These are phyloP conservation scores for Netelia melanura DNA, from an alignment of 2,888 invertebrate species.

Conservation along the genomic window DNA sequence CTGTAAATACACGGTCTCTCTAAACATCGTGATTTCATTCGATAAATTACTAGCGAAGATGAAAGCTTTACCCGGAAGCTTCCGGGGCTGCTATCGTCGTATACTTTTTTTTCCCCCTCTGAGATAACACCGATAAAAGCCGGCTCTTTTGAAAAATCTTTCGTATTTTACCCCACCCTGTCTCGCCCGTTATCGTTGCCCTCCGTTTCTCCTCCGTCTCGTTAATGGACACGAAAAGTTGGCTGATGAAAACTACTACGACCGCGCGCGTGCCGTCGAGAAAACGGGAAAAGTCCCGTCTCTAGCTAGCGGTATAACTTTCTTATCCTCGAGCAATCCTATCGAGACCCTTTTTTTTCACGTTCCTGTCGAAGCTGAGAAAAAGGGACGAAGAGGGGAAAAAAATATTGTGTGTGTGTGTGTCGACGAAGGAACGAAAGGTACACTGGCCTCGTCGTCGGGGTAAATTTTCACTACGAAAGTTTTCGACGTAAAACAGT, in stretches of 20 bases:
- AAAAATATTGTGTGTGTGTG: constrained; percentile 1
- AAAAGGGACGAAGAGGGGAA: not conserved
- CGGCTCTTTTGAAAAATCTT: constrained; percentile 32
- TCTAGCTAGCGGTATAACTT: constrained; percentile 10
- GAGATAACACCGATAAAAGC: constrained; percentile 36
- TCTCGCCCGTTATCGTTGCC: constrained; percentile 4
- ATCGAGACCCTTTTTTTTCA: constrained; percentile 15
- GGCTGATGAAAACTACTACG: constrained; percentile 41
- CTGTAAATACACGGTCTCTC: not conserved
- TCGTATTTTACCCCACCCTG: constrained; percentile 9
- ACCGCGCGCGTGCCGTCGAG: not conserved
- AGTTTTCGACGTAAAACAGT: constrained; percentile 37
- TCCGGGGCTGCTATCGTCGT: not conserved
- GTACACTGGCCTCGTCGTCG: constrained; percentile 8
- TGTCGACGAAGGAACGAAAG: not conserved
- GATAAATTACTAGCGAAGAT: constrained; percentile 34
- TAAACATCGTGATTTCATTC: constrained; percentile 24
- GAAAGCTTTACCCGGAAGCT: constrained; percentile 27
- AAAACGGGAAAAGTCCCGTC: constrained; percentile 24
- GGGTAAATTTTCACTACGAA: constrained; percentile 23
- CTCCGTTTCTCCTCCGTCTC: not conserved
- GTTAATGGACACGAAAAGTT: constrained; percentile 45
- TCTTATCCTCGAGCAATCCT: constrained; percentile 20
- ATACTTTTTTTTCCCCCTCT: not conserved
- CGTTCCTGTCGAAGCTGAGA: not conserved